Conservation (phyloP, 2,888 invertebrate genomes). For the Lepidocyrtoides sp. region DNA sequence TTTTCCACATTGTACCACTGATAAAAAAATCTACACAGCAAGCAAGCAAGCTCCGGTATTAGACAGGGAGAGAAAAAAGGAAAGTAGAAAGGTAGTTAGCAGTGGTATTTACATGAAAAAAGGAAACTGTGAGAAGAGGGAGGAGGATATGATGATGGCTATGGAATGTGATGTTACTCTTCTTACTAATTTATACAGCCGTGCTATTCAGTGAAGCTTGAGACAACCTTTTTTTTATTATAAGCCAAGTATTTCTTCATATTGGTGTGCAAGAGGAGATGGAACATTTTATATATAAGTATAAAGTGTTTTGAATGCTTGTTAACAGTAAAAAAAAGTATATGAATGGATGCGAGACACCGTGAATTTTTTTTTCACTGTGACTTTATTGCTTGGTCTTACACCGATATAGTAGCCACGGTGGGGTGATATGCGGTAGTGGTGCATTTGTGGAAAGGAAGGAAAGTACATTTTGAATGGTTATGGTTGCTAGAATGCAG, state of each 20-base stretch:
- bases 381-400: neutral
- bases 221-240: neutral
- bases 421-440: slow-evolving; percentile 9
- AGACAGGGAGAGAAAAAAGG: neutral
- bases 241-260: too few relatives aligned
- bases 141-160: slow-evolving; percentile 54
- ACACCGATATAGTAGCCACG: neutral
- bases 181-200: slow-evolving; percentile 49
- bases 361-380: neutral
- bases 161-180: slow-evolving; percentile 49
- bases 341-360: neutral
- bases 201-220: neutral
- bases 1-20: slow-evolving; percentile 52
- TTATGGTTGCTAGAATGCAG: slow-evolving; percentile 56
- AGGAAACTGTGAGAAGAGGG: slow-evolving; percentile 15
- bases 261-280: too few relatives aligned
- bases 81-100: slow-evolving; percentile 55
- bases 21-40: slow-evolving; percentile 22
- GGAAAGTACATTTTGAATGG: slow-evolving; percentile 61
- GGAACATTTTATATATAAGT: too few relatives aligned
- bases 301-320: too few relatives aligned
- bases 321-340: too few relatives aligned
- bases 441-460: slow-evolving; percentile 58
- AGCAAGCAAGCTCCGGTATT: neutral
- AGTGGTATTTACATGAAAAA: slow-evolving; percentile 66